Conservation (phyloP, 2,797 vertebrate species). For the Geotrypetes seraphini region DNA sequence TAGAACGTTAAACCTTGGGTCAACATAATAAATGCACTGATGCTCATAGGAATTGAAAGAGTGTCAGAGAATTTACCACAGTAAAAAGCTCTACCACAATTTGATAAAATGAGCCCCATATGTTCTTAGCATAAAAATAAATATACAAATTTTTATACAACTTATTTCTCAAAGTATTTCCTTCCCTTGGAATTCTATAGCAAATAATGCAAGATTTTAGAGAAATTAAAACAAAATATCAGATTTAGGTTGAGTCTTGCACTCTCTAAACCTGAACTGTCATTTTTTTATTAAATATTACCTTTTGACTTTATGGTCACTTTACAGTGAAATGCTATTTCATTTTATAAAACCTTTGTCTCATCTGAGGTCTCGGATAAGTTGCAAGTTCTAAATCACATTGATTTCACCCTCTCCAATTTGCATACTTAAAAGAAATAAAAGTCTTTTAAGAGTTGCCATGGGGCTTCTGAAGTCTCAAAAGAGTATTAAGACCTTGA, state of each 20-base stretch:
- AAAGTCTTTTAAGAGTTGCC: conserved; percentile 50
- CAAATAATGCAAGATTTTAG: conserved; percentile 23
- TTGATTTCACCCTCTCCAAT: conserved; percentile 45
- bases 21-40: too few relatives aligned
- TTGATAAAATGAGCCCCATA: too few relatives aligned
- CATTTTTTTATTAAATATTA: conserved; percentile 58
- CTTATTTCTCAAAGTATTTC: conserved; percentile 18
- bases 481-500: conserved; percentile 51
- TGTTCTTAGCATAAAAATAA: conserved; percentile 14
- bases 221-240: conserved; percentile 38
- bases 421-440: conserved; percentile 56
- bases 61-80: too few relatives aligned
- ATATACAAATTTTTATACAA: conserved; percentile 16
- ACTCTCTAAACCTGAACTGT: conserved; percentile 36
- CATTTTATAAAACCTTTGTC: conserved; percentile 49
- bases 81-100: too few relatives aligned
- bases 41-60: too few relatives aligned
- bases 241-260: conserved; percentile 34
- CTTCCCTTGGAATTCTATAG: conserved; percentile 23
- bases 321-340: conserved; percentile 42
- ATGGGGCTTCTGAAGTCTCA: conserved; percentile 35
- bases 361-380: conserved; percentile 47
- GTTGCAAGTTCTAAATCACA: conserved; percentile 55
- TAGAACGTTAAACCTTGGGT: too few relatives aligned
- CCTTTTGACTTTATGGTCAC: conserved; percentile 38